Conservation (phyloP, 2,888 invertebrate genomes). For the Ophraella communa region DNA sequence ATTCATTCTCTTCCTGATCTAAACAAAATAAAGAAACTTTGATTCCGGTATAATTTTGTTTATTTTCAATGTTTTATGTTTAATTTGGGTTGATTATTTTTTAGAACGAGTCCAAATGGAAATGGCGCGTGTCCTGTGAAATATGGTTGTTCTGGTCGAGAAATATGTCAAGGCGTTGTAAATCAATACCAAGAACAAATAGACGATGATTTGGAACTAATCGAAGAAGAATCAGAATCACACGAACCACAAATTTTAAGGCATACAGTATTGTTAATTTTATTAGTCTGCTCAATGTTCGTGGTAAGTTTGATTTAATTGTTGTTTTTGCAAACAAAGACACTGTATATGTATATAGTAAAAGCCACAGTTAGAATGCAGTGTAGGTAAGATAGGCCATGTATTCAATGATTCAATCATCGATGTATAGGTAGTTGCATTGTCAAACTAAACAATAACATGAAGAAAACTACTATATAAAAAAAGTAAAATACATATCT, state of each 20-base stretch:
- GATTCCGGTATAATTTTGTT: too few relatives aligned
- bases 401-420: too few relatives aligned
- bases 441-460: too few relatives aligned
- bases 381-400: too few relatives aligned
- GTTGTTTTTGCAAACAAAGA: neutral
- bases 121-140: conserved; percentile 59
- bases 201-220: conserved; percentile 61
- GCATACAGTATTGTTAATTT: conserved; percentile 82
- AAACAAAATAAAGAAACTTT: too few relatives aligned
- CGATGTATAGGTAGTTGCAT: too few relatives aligned
- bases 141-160: conserved; percentile 63
- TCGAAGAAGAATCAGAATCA: conserved; percentile 63
- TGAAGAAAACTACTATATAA: too few relatives aligned
- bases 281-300: conserved; percentile 85
- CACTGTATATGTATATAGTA: too few relatives aligned
- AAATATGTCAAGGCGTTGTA: conserved; percentile 62
- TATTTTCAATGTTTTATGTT: too few relatives aligned
- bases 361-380: too few relatives aligned
- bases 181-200: conserved; percentile 63
- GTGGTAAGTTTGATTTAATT: conserved; percentile 69
- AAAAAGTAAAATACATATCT: too few relatives aligned
- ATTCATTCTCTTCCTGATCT: too few relatives aligned
- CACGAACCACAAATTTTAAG: conserved; percentile 76
- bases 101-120: conserved; percentile 28
- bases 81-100: conserved; percentile 9